A percentile compares a stretch with the other conserved stretches of the same genome.
These are phyloP conservation scores for Hemicordylus capensis DNA, from an alignment of 2,113 vertebrate genomes.

Conservation along the genomic window DNA sequence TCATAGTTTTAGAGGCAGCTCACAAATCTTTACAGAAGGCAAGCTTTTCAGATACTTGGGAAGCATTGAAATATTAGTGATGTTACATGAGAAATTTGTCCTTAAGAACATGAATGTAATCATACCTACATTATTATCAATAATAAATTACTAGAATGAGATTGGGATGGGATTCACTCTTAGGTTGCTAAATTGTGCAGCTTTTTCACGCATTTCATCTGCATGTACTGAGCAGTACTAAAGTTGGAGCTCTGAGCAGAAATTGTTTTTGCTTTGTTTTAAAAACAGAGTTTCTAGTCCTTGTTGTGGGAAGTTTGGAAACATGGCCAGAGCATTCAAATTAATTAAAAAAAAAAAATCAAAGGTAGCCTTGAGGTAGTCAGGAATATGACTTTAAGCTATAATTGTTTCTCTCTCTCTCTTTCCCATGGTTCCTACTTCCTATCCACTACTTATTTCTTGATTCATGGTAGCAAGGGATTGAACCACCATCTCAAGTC, in stretches of 20 bases:
- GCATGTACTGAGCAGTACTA: background rate
- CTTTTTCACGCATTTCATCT: background rate
- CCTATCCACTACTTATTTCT: background rate
- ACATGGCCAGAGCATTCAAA: background rate
- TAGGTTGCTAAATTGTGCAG: background rate
- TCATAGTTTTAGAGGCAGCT: background rate
- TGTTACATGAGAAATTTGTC: slow-evolving; percentile 28
- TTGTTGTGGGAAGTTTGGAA: background rate
- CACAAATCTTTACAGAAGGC: background rate
- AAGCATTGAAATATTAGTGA: slow-evolving; percentile 4
- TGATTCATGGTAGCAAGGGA: background rate
- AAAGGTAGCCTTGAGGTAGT: background rate
- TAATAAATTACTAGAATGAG: background rate
- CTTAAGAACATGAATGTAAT: background rate
- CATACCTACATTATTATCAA: slow-evolving; percentile 4
- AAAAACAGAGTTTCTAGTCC: background rate
- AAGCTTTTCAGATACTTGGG: background rate
- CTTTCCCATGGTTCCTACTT: background rate
- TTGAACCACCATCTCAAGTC: background rate
- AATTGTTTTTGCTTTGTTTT: background rate
- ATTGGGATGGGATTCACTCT: background rate
- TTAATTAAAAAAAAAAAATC: background rate
- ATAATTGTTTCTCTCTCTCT: background rate
- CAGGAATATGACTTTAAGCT: background rate
- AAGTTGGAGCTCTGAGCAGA: background rate